Conservation (phyloP, 2,888 invertebrate genomes). For the Leptinotarsa tumamoca region DNA sequence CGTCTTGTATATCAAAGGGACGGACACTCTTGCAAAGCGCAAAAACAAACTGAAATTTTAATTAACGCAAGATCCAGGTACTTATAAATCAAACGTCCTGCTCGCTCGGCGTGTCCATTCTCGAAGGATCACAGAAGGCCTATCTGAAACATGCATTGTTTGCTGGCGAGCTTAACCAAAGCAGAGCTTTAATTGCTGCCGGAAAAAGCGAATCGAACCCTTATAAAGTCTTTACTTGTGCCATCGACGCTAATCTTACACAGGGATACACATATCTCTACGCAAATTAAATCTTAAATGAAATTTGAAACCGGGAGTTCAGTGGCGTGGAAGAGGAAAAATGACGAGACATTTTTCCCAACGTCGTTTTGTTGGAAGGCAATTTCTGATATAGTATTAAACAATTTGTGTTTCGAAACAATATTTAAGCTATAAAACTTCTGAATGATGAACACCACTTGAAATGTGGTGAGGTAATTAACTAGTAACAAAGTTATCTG, state of each 20-base stretch:
- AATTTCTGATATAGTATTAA: too few species aligned
- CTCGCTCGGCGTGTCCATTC: constrained; percentile 58
- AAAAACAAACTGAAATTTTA: constrained; percentile 62
- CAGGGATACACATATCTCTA: constrained; percentile 63
- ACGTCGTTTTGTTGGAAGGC: too few species aligned
- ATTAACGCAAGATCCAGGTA: constrained; percentile 64
- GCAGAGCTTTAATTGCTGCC: constrained; percentile 63
- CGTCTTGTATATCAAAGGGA: constrained; percentile 47
- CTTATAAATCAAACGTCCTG: constrained; percentile 60
- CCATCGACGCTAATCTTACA: constrained; percentile 55
- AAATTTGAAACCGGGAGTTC: constrained; percentile 60
- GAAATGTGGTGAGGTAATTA: too few species aligned
- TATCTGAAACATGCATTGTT: constrained; percentile 62
- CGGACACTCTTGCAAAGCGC: constrained; percentile 46
- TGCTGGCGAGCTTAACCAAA: constrained; percentile 64
- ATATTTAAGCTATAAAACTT: too few species aligned
- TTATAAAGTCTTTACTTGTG: constrained; percentile 43
- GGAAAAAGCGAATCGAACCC: constrained; percentile 52
- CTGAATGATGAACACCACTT: too few species aligned
- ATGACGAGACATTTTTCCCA: background rate
- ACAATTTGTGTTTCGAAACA: too few species aligned
- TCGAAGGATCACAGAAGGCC: constrained; percentile 59
- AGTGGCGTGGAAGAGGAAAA: background rate
- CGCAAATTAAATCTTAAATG: constrained; percentile 68
- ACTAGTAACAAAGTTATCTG: too few species aligned